phyloP scores from a whole-genome alignment of 2,888 invertebrate species.

The Phlogophora meticulosa region DNA sequence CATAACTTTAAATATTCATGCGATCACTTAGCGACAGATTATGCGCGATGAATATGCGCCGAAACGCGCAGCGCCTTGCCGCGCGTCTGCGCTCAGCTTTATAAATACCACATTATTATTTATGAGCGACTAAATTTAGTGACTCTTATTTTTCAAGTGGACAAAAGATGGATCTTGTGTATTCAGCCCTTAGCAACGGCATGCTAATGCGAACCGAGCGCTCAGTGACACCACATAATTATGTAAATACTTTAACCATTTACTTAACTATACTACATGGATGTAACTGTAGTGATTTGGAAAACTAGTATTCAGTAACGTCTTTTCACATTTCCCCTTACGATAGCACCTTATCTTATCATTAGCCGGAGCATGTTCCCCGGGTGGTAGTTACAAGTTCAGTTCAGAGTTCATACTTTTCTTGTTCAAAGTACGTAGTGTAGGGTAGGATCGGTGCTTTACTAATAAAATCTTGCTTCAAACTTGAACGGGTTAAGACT shows the following conservation, averaged over 20 bases:
- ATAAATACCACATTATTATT: slow-evolving; percentile 64
- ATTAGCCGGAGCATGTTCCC: slow-evolving; percentile 21
- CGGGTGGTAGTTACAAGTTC: slow-evolving; percentile 22
- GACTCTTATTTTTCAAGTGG: slow-evolving; percentile 48
- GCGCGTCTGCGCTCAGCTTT: slow-evolving; percentile 35
- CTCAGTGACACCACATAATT: neutral
- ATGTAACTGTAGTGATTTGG: slow-evolving; percentile 5
- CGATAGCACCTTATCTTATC: slow-evolving; percentile 19
- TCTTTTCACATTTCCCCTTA: slow-evolving; percentile 1
- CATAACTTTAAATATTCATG: slow-evolving; percentile 72
- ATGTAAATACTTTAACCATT: slow-evolving; percentile 4
- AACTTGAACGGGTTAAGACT: slow-evolving; percentile 37
- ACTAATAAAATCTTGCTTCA: slow-evolving; percentile 30
- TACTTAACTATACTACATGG: slow-evolving; percentile 7
- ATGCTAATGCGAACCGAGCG: slow-evolving; percentile 13
- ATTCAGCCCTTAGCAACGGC: slow-evolving; percentile 32
- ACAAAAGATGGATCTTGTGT: slow-evolving; percentile 37
- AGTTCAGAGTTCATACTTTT: slow-evolving; percentile 24
- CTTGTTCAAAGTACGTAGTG: slow-evolving; percentile 11
- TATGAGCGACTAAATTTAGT: slow-evolving; percentile 62
- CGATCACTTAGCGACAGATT: slow-evolving; percentile 65
- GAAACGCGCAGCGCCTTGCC: slow-evolving; percentile 16
- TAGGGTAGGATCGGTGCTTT: slow-evolving; percentile 16
- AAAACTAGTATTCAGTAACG: slow-evolving; percentile 11
- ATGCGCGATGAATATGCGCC: slow-evolving; percentile 70